These are phyloP conservation scores for Catagonus wagneri DNA, from an alignment of 2,113 vertebrate genomes.

Conservation along the genomic window DNA sequence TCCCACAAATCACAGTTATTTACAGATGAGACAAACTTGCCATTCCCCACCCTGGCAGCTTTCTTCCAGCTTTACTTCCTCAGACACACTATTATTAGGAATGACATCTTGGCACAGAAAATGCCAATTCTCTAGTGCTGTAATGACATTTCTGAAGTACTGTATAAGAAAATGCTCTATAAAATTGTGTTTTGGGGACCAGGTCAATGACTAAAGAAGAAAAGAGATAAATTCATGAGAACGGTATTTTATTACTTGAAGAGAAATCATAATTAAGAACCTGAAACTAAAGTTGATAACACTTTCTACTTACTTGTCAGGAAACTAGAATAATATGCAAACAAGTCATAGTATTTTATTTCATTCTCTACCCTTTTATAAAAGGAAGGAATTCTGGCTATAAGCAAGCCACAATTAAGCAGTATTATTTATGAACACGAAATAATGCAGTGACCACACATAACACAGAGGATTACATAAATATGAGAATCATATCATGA, in stretches of 20 bases:
- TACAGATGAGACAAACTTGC: slow-evolving; percentile 56
- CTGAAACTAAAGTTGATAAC: slow-evolving; percentile 42
- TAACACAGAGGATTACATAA: background rate
- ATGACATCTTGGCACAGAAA: slow-evolving; percentile 69
- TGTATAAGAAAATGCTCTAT: slow-evolving; percentile 64
- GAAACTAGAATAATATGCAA: background rate
- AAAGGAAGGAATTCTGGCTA: background rate
- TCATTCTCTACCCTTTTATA: background rate
- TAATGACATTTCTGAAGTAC: slow-evolving; percentile 70
- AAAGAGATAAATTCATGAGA: slow-evolving; percentile 47
- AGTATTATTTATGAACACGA: background rate
- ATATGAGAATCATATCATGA: background rate
- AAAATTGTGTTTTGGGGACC: slow-evolving; percentile 44
- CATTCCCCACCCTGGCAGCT: slow-evolving; percentile 6
- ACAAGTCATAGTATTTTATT: background rate
- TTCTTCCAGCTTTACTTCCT: slow-evolving; percentile 52
- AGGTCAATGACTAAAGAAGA: slow-evolving; percentile 57
- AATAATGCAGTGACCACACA: background rate
- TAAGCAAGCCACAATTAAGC: background rate
- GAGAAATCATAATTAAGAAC: slow-evolving; percentile 40
- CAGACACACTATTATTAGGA: slow-evolving; percentile 70
- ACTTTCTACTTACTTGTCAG: slow-evolving; percentile 41
- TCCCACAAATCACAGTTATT: slow-evolving; percentile 65
- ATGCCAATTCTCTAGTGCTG: slow-evolving; percentile 47
- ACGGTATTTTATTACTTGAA: slow-evolving; percentile 57